phyloP scores from a whole-genome alignment of 2,113 vertebrate species.

The Eonycteris spelaea region DNA sequence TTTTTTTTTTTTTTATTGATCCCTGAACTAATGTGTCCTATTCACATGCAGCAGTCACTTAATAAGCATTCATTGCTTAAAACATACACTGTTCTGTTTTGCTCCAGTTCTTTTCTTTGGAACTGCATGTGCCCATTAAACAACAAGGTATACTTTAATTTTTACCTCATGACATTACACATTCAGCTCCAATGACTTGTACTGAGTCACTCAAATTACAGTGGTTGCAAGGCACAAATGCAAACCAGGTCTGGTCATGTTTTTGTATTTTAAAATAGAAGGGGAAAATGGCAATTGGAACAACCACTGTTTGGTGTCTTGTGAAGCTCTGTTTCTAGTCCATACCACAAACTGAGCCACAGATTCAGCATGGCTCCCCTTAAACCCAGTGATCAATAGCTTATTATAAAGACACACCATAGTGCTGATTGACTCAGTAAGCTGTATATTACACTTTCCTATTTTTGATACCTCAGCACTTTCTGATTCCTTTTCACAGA shows the following conservation, averaged over 20 bases:
- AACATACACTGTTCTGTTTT: neutral
- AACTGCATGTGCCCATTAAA: neutral
- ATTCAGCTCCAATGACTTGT: constrained; percentile 33
- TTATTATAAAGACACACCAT: neutral
- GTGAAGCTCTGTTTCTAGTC: neutral
- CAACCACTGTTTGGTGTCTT: neutral
- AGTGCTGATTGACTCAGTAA: neutral
- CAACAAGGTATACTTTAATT: neutral
- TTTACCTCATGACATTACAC: neutral
- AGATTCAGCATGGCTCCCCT: neutral
- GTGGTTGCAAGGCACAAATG: neutral
- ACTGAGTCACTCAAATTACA: constrained; percentile 24
- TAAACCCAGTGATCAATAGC: neutral
- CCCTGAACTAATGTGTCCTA: neutral
- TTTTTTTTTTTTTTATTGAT: constrained; percentile 26
- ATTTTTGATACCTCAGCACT: neutral
- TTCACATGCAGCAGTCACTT: neutral
- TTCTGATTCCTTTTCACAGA: neutral
- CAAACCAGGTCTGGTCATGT: neutral
- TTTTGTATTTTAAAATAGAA: constrained; percentile 16
- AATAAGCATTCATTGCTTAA: neutral
- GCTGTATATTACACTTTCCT: neutral
- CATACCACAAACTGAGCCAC: neutral
- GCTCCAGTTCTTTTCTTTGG: neutral
- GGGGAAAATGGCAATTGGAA: neutral